Evolutionary conservation across 2,888 invertebrate genomes (phyloP), one percentile per base, ranked within the genome.

Genomic region (Portevinia maculata): DNA sequence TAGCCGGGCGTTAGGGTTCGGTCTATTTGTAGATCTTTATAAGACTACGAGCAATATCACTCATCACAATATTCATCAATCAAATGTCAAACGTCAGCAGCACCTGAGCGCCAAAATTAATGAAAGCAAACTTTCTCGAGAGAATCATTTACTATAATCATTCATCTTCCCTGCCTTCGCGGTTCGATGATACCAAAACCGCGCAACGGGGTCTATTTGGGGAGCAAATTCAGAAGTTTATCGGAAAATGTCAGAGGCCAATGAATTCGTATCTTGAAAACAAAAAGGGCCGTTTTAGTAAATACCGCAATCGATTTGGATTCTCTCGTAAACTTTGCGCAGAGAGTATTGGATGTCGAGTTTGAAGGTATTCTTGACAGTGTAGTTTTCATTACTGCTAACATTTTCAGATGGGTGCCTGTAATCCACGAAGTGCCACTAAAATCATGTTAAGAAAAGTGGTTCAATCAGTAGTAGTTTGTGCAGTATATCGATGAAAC

Each of bases 221-320:
- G 13, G 46, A 59, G 59, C 65, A 70, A 53, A 75, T 65, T 64
- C 69, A 79, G 75, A 70, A 59, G 53, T 52, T 19, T 64, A 64
- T 44, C 34, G 5, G 46, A 76, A 37, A 81, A 70, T 75, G 59
- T 55, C 57, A 75, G 70, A 24, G 46, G 75, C 64, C 75, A 81
- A 64, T 81, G 70, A 70, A 64, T 81, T 81, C 34, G 30, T 75
- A 46, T 75, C 59, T 75, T 64, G 74, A 67, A 79, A 79, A 30
- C 46, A 57, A 57, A 71, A 48, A 48, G 37, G 55, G 60, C 48
- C 15, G 48, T 2, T 15, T 32, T 13, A 24, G 19, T 8, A 8
- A 52, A 30, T 28, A 39, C 15, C 2, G 8, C 21, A 62, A 8
- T 37, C 17, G 21, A 19, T 34, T 57, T 57, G 6, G 32, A 8